Conservation (phyloP, 2,888 invertebrate genomes). For the Agrochola macilenta region DNA sequence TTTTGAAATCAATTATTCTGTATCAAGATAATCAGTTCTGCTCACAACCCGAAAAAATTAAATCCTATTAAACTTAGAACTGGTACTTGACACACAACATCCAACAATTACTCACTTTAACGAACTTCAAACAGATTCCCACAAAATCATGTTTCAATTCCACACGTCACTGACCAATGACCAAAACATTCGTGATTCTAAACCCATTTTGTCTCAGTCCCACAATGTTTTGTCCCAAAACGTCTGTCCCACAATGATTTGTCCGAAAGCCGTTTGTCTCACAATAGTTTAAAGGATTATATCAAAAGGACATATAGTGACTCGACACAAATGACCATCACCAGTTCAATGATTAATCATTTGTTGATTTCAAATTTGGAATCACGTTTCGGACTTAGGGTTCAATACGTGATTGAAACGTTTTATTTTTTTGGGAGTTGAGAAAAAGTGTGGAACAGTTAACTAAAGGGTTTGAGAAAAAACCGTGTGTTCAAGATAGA, state of each 20-base stretch:
- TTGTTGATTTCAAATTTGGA: slow-evolving; percentile 72
- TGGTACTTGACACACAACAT: slow-evolving; percentile 45
- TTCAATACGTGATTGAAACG: slow-evolving; percentile 61
- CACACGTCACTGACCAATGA: slow-evolving; percentile 65
- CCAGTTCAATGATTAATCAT: slow-evolving; percentile 78
- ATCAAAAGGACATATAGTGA: slow-evolving; percentile 74
- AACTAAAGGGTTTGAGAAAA: slow-evolving; percentile 27
- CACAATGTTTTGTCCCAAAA: slow-evolving; percentile 62
- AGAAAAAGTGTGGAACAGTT: slow-evolving; percentile 39
- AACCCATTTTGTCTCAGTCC: slow-evolving; percentile 41
- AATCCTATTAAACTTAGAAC: slow-evolving; percentile 13
- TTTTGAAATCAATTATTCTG: background rate
- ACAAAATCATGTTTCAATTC: slow-evolving; percentile 72
- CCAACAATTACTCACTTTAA: slow-evolving; percentile 46
- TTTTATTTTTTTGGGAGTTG: slow-evolving; percentile 54
- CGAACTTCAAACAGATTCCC: slow-evolving; percentile 72
- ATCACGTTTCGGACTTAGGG: slow-evolving; percentile 64
- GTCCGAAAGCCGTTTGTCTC: slow-evolving; percentile 72
- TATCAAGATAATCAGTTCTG: background rate
- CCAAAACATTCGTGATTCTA: slow-evolving; percentile 48
- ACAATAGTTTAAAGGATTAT: slow-evolving; percentile 70
- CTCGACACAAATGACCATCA: slow-evolving; percentile 74
- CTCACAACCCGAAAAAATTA: background rate
- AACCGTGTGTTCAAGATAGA: slow-evolving; percentile 38
- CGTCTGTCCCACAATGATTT: slow-evolving; percentile 71